Evolutionary conservation across 2,113 vertebrate genomes (phyloP).

Genomic region (Alexandromys fortis): DNA sequence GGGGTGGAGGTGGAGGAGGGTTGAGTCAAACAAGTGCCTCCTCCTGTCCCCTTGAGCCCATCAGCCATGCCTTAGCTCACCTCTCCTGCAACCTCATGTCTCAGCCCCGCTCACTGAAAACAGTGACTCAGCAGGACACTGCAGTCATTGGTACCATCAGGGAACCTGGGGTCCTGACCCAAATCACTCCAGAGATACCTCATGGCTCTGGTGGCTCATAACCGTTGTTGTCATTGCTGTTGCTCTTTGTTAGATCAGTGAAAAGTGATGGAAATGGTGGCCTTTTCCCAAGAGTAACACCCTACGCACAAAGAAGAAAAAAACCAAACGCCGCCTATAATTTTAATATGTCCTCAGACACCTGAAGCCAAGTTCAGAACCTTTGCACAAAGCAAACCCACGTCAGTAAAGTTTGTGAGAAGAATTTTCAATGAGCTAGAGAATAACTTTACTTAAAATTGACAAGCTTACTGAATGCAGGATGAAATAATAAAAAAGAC

Average conservation of each 20-base stretch:
- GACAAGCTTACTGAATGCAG: background rate
- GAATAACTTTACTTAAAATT: conserved; percentile 33
- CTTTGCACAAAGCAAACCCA: conserved; percentile 50
- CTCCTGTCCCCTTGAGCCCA: background rate
- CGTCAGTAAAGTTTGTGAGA: conserved; percentile 46
- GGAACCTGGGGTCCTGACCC: background rate
- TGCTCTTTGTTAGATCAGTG: conserved; percentile 8
- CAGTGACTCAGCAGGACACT: background rate
- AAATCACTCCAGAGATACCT: background rate
- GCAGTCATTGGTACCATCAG: background rate
- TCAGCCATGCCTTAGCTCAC: background rate
- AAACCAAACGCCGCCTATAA: background rate
- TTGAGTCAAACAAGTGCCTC: background rate
- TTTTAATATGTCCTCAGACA: conserved; percentile 39
- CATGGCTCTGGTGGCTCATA: background rate
- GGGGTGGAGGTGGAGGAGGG: background rate
- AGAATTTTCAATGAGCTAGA: conserved; percentile 10
- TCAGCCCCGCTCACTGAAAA: background rate
- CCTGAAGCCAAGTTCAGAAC: conserved; percentile 51
- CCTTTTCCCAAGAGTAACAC: conserved; percentile 10
- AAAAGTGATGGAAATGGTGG: background rate
- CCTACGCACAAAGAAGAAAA: background rate
- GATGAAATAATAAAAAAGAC: background rate
- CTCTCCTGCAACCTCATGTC: background rate
- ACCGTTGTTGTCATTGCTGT: background rate